Conservation (phyloP, 1,140 invertebrate genomes). For the Globodera ellingtonae region DNA sequence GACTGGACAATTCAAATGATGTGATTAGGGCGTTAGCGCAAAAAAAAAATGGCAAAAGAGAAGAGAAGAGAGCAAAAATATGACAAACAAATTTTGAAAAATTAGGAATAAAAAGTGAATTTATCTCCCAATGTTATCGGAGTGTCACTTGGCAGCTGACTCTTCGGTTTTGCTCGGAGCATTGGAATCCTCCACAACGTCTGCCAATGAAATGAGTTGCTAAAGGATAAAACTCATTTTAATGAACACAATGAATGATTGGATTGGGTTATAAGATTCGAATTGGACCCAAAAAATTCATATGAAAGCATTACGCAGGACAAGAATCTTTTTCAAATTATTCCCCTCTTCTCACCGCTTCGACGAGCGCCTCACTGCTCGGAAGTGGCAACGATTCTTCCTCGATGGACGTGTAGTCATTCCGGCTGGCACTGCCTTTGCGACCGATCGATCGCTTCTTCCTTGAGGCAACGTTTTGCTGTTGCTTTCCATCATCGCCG, state of each 20-base stretch:
- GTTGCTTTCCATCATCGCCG: not conserved
- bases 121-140: too few species aligned
- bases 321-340: not conserved
- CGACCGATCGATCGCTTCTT: not conserved
- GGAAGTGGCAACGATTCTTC: not conserved
- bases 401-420: slow-evolving; percentile 15
- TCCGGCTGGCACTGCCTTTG: not conserved
- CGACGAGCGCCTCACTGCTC: not conserved
- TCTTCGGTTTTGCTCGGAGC: not conserved
- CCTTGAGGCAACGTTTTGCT: not conserved
- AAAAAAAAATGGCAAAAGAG: too few species aligned
- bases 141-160: too few species aligned
- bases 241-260: not conserved
- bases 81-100: not conserved
- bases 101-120: not conserved
- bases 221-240: not conserved
- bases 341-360: not conserved
- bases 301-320: too few species aligned
- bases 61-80: not conserved
- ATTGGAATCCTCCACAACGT: not conserved
- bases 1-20: too few species aligned
- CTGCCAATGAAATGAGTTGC: slow-evolving; percentile 26
- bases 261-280: too few species aligned
- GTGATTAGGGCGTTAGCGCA: too few species aligned
- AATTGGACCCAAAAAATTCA: too few species aligned